Evolutionary conservation across 1,140 invertebrate genomes (phyloP).

Genomic region (Leptestheria dahalacensis): DNA sequence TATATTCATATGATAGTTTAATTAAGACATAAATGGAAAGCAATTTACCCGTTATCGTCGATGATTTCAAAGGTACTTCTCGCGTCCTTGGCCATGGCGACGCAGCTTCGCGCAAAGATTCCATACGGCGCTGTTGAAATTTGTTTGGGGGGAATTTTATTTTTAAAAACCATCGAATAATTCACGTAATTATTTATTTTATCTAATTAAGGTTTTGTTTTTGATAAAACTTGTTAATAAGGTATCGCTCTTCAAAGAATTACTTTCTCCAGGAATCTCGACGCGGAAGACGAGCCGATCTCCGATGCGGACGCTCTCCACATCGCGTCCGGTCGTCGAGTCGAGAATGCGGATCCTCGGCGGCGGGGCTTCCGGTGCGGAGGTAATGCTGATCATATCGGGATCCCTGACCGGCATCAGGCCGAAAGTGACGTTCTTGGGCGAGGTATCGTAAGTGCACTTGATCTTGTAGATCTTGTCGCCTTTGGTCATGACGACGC

Average conservation of each 20-base stretch:
- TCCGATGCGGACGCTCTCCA: slow-evolving; percentile 84
- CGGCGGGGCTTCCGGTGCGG: slow-evolving; percentile 81
- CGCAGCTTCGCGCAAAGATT: slow-evolving; percentile 85
- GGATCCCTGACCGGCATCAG: slow-evolving; percentile 92
- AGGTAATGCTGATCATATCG: slow-evolving; percentile 88
- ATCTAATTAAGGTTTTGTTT: too few species aligned
- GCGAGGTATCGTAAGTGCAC: slow-evolving; percentile 90
- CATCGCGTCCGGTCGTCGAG: slow-evolving; percentile 59
- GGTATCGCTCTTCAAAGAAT: too few species aligned
- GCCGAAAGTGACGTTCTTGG: slow-evolving; percentile 89
- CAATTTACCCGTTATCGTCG: slow-evolving; percentile 69
- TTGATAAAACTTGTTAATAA: too few species aligned
- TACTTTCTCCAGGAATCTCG: slow-evolving; percentile 89
- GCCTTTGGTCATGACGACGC: slow-evolving; percentile 89
- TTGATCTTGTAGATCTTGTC: slow-evolving; percentile 95
- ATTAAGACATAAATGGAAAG: neutral
- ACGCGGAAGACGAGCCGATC: slow-evolving; percentile 88
- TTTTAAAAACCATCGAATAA: too few species aligned
- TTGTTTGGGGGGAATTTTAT: too few species aligned
- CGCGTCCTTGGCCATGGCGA: slow-evolving; percentile 91
- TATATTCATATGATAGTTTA: neutral
- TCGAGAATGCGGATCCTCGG: slow-evolving; percentile 84
- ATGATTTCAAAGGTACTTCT: slow-evolving; percentile 92
- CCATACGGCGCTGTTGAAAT: slow-evolving; percentile 70
- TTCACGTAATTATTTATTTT: too few species aligned